Percentiles rank a stretch among this genome's conserved stretches.
Evolutionary conservation across 2,797 vertebrate genomes (phyloP).

Genomic region (Hippocampus kuda): DNA sequence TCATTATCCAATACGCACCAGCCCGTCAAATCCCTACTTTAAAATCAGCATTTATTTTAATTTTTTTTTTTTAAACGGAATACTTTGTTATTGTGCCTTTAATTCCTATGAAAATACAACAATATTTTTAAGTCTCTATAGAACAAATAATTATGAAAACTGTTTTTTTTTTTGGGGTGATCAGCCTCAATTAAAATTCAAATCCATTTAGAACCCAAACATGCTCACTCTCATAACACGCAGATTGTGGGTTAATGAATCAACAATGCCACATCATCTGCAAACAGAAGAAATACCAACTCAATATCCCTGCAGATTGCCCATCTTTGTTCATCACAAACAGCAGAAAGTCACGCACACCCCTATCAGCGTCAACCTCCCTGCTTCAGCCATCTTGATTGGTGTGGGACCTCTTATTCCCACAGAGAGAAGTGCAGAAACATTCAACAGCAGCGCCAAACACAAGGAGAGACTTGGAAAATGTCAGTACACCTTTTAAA

Average conservation of each 20-base stretch:
- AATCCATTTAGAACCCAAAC: not conserved
- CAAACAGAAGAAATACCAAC: conserved; percentile 22
- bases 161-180: not conserved
- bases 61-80: not conserved
- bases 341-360: conserved; percentile 5
- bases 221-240: conserved; percentile 5
- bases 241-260: conserved; percentile 6
- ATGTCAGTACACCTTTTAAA: conserved; percentile 4
- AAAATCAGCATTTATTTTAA: not conserved
- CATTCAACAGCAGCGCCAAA: conserved; percentile 1
- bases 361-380: not conserved
- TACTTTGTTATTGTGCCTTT: not conserved
- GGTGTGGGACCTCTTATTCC: not conserved
- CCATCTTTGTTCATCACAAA: conserved; percentile 13
- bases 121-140: not conserved
- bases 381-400: conserved; percentile 6
- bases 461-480: conserved; percentile 3
- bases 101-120: not conserved
- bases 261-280: conserved; percentile 16
- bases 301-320: conserved; percentile 11
- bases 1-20: not conserved
- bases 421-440: not conserved
- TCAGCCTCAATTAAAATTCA: not conserved
- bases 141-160: not conserved
- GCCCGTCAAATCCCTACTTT: not conserved